Conservation (phyloP, 30 jellyfish, hydroid and myxozoan species). For the Pseudorhiza aurosa region DNA sequence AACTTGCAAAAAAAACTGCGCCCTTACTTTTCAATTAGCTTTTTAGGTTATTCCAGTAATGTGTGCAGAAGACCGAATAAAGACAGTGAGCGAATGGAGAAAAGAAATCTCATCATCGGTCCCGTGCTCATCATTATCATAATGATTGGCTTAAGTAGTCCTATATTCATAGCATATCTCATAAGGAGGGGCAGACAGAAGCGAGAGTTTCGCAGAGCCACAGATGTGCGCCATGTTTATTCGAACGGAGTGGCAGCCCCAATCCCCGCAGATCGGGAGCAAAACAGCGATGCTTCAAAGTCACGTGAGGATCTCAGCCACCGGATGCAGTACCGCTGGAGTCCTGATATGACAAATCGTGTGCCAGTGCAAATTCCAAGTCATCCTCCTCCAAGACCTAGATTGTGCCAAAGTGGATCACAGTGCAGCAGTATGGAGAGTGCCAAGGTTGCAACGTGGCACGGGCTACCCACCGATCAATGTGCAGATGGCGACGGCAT, state of each 20-base stretch:
- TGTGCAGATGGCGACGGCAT: constrained; percentile 48
- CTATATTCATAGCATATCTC: constrained; percentile 51
- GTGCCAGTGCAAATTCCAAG: constrained; percentile 51
- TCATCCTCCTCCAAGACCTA: constrained; percentile 61
- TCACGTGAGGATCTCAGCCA: constrained; percentile 30
- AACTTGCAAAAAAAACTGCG: constrained; percentile 2
- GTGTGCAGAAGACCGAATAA: constrained; percentile 36
- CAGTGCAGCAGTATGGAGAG: constrained; percentile 37
- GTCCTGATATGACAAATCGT: constrained; percentile 59
- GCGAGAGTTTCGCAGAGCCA: constrained; percentile 56
- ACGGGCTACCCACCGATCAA: constrained; percentile 68
- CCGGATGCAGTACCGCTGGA: constrained; percentile 60
- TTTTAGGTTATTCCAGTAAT: constrained; percentile 11
- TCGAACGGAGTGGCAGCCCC: constrained; percentile 58
- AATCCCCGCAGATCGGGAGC: constrained; percentile 31
- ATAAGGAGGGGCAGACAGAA: constrained; percentile 58
- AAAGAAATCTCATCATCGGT: constrained; percentile 39
- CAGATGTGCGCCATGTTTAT: constrained; percentile 50
- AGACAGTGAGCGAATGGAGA: not conserved
- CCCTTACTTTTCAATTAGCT: constrained; percentile 39
- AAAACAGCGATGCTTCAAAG: not conserved
- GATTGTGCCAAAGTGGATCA: not conserved
- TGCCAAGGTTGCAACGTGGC: constrained; percentile 45
- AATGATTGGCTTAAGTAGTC: constrained; percentile 68
- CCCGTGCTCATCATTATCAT: constrained; percentile 54